These are phyloP conservation scores for Tiliqua scincoides DNA, from an alignment of 2,113 vertebrate genomes.

Conservation along the genomic window DNA sequence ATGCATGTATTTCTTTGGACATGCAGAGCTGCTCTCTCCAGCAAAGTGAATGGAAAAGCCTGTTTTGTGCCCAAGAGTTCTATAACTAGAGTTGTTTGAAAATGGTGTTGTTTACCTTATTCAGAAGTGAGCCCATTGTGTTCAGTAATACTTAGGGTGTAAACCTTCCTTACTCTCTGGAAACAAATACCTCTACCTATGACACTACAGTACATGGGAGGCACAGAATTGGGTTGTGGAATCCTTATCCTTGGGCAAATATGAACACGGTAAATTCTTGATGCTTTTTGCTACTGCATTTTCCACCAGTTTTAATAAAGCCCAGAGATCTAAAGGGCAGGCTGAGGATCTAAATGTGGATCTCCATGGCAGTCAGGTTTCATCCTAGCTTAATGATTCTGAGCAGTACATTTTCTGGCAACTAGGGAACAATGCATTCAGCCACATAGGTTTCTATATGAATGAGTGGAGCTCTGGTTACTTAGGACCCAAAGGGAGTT, in stretches of 20 bases:
- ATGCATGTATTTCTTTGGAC: background rate
- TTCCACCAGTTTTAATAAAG: background rate
- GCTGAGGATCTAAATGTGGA: background rate
- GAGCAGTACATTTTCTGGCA: background rate
- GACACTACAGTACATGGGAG: background rate
- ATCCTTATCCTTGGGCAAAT: background rate
- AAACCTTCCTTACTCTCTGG: no score
- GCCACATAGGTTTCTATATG: background rate
- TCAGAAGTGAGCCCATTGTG: no score
- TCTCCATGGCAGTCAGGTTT: background rate
- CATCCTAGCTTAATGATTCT: background rate
- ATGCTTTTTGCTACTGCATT: constrained; percentile 1
- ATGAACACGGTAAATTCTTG: background rate
- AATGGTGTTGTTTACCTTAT: no score
- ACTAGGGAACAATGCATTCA: background rate
- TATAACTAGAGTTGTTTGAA: no score
- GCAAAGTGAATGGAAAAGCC: background rate
- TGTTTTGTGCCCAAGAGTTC: no score
- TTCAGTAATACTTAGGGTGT: no score
- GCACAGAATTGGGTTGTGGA: background rate
- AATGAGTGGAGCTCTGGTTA: background rate
- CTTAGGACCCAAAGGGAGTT: background rate
- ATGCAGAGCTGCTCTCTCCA: background rate
- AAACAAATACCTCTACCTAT: no score
- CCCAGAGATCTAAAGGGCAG: background rate